Base-by-base conservation (phyloP, 2,888 invertebrate genomes). In the Cosmopolites sordidus region DNA sequence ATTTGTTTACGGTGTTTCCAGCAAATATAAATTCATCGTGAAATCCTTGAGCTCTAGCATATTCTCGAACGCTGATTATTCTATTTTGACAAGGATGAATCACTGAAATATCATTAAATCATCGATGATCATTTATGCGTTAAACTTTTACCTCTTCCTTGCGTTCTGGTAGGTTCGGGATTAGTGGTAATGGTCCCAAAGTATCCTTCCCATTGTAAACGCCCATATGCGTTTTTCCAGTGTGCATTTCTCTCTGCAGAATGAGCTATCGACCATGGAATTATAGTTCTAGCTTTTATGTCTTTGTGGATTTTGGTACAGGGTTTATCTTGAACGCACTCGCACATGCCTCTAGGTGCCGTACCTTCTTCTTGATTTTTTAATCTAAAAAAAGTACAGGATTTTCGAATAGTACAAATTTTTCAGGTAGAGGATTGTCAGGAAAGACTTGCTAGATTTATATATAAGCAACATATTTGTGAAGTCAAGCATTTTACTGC, bases 31-130 rank as follows among this genome's bases (percentile, higher is more conserved):
- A 79, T 4, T 72, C 67, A 64, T 80, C 80, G 0, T 77, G 78
- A 66, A 80, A 80, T 14, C 80, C 79, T 63, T 80, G 80, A 4
- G 79, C 78, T n/a, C 80, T 67, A 12, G 80, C 80, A 68, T 76
- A 78, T 62, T 80, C 80, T 43, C 79, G 60, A 1, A 80, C 78
- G 60, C 77, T 78, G 12, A 80, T 75, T n/a, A 79, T 75, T 27
- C 27, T 79, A 22, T 54, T 42, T 44, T 57, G 57, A 8, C 47
- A 41, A 2, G 57, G 79, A 65, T 80, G 80, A 17, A 80, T 65
- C 14, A 77, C 58, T 59, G 29, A 48, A 59, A 58, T 9, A 27
- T 27, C 6, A 27, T 6, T 27, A 27, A 27, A 4, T 27, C 5
- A 6, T 27, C 27, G 9, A 6, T 27, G 6, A 27, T n/a, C n/a